Evolutionary conservation across 2,888 invertebrate genomes (phyloP).

Genomic region (Hirudinaria manillensis): DNA sequence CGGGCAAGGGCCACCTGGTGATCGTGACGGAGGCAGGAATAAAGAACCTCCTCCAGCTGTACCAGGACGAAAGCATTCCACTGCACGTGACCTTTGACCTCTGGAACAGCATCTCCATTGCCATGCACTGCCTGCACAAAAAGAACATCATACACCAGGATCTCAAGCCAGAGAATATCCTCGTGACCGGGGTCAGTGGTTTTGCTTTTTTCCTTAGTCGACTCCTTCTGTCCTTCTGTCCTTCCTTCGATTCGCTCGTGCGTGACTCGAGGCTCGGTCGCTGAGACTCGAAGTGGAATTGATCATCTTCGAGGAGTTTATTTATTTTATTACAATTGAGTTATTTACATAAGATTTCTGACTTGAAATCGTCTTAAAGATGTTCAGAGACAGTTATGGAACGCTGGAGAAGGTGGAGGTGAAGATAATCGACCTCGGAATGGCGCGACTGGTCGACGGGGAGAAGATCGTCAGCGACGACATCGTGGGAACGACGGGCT

Average conservation of each 20-base stretch:
- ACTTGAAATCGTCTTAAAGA: not conserved
- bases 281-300: not conserved
- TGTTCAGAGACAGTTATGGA: constrained; percentile 22
- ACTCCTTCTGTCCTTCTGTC: not conserved
- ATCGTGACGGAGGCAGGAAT: constrained; percentile 41
- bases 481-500: constrained; percentile 40
- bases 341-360: not conserved
- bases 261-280: not conserved
- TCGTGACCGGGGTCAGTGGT: constrained; percentile 37
- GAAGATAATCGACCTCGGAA: constrained; percentile 40
- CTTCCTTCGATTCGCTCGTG: not conserved
- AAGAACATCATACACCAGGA: constrained; percentile 41
- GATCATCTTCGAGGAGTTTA: not conserved
- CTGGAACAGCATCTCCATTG: constrained; percentile 38
- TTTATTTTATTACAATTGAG: not conserved
- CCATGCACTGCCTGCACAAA: constrained; percentile 38
- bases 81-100: constrained; percentile 37
- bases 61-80: constrained; percentile 37
- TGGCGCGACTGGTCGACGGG: constrained; percentile 26
- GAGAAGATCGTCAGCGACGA: constrained; percentile 40
- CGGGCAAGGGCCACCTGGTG: constrained; percentile 37
- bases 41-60: constrained; percentile 40
- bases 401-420: constrained; percentile 32
- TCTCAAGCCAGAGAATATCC: constrained; percentile 41
- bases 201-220: not conserved